Percentiles rank a stretch among this genome's conserved stretches.
These are phyloP conservation scores for Epinephelus lanceolatus DNA, from an alignment of 2,113 vertebrate species.

Conservation along the genomic window DNA sequence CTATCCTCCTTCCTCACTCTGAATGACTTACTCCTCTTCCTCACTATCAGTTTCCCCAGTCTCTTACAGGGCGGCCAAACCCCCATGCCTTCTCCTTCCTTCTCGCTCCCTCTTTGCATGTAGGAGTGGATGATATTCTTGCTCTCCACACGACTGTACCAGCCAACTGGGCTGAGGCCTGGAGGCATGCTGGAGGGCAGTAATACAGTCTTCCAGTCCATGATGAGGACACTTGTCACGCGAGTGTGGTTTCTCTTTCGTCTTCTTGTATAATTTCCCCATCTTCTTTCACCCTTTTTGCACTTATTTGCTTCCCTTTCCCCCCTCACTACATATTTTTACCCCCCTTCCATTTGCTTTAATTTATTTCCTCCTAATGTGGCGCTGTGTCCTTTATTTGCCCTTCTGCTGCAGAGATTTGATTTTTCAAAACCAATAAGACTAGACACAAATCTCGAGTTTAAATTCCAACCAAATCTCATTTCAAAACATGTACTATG, in stretches of 20 bases:
- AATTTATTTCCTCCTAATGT: background rate
- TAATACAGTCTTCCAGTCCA: constrained; percentile 42
- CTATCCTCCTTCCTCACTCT: background rate
- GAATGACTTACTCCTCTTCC: constrained; percentile 7
- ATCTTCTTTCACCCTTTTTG: background rate
- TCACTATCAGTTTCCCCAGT: constrained; percentile 12
- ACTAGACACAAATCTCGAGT: background rate
- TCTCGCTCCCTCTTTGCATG: constrained; percentile 36
- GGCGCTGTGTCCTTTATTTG: background rate
- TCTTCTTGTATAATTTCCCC: constrained; percentile 20
- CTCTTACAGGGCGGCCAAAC: background rate
- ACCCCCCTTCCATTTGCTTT: background rate
- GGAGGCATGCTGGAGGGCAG: constrained; percentile 67
- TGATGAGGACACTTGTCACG: constrained; percentile 68
- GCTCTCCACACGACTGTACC: constrained; percentile 57
- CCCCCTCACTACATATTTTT: background rate
- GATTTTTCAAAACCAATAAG: background rate
- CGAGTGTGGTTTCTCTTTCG: constrained; percentile 24
- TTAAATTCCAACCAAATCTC: background rate
- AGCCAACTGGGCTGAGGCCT: constrained; percentile 75
- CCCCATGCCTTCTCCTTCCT: constrained; percentile 4
- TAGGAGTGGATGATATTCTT: constrained; percentile 56
- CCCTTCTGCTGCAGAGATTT: background rate
- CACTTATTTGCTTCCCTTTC: constrained; percentile 5
- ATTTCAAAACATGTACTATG: background rate